A percentile compares a stretch with the other conserved stretches of the same genome.
Evolutionary conservation across 2,797 vertebrate species (phyloP).

Genomic region (Oryzias sinensis): DNA sequence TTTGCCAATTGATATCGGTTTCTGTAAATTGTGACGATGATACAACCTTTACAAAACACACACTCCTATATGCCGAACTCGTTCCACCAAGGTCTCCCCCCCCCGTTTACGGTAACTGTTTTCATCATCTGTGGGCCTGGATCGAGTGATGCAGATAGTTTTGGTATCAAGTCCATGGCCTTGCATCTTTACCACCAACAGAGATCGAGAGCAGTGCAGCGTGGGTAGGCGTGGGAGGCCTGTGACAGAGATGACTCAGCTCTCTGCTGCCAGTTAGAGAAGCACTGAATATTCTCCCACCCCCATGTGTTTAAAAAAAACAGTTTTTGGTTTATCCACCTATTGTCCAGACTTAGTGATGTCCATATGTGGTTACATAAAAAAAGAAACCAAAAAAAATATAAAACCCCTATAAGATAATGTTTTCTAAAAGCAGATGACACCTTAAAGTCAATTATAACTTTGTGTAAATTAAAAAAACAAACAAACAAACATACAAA

Average conservation of each 20-base stretch:
- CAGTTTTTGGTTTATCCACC: conserved; percentile 9
- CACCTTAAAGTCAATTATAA: no score
- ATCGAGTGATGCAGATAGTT: conserved; percentile 72
- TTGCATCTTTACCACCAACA: conserved; percentile 52
- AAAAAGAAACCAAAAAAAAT: no score
- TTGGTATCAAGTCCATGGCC: conserved; percentile 64
- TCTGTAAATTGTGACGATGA: conserved; percentile 21
- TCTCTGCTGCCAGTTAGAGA: conserved; percentile 66
- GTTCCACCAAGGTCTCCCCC: conserved; percentile 49
- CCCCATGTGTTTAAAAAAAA: conserved; percentile 9
- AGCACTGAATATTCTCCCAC: conserved; percentile 33
- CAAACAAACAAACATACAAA: no score
- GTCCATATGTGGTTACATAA: background rate
- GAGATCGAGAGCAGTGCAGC: conserved; percentile 70
- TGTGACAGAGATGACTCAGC: conserved; percentile 86
- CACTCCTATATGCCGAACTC: conserved; percentile 38
- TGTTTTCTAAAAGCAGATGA: no score
- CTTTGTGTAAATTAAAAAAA: no score
- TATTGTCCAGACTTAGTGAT: conserved; percentile 2
- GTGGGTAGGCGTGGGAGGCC: conserved; percentile 76
- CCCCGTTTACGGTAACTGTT: conserved; percentile 81
- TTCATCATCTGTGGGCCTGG: conserved; percentile 61
- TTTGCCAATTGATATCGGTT: conserved; percentile 33
- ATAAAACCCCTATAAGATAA: no score
- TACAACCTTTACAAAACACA: conserved; percentile 29